phyloP scores from a whole-genome alignment of 2,797 vertebrate genomes.

The Oreonectes daqikongensis region DNA sequence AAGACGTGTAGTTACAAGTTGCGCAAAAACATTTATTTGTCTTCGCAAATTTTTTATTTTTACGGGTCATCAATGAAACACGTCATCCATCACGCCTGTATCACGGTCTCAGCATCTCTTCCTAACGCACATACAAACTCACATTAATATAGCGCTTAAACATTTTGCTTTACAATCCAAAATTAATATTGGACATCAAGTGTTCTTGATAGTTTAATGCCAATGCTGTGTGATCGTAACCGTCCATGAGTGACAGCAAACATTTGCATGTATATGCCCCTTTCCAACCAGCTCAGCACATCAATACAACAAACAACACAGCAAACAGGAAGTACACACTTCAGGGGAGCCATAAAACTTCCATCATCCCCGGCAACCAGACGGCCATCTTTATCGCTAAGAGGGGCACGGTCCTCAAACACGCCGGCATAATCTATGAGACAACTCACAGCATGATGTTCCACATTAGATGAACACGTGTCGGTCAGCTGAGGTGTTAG shows the following conservation, averaged over 20 bases:
- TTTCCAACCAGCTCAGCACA: neutral
- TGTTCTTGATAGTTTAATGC: neutral
- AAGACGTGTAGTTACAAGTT: too few relatives aligned
- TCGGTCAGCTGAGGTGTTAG: constrained; percentile 1
- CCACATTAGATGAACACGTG: neutral
- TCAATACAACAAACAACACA: constrained; percentile 1
- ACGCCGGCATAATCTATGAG: constrained; percentile 23
- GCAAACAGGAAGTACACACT: constrained; percentile 18
- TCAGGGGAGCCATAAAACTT: constrained; percentile 25
- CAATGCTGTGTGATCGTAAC: too few relatives aligned
- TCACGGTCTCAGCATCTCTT: neutral
- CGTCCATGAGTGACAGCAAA: neutral
- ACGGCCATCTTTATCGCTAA: neutral
- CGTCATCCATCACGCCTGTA: constrained; percentile 10
- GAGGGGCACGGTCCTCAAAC: constrained; percentile 7
- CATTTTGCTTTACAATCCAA: neutral
- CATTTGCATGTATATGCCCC: neutral
- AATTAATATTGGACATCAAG: neutral
- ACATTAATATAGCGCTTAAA: neutral
- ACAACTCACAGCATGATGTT: neutral
- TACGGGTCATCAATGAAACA: too few relatives aligned
- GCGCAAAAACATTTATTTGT: too few relatives aligned
- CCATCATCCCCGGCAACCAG: constrained; percentile 11
- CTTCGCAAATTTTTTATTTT: too few relatives aligned
- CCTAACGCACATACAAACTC: neutral